Conservation (phyloP, 1,140 invertebrate genomes). For the Heliconius congener region DNA sequence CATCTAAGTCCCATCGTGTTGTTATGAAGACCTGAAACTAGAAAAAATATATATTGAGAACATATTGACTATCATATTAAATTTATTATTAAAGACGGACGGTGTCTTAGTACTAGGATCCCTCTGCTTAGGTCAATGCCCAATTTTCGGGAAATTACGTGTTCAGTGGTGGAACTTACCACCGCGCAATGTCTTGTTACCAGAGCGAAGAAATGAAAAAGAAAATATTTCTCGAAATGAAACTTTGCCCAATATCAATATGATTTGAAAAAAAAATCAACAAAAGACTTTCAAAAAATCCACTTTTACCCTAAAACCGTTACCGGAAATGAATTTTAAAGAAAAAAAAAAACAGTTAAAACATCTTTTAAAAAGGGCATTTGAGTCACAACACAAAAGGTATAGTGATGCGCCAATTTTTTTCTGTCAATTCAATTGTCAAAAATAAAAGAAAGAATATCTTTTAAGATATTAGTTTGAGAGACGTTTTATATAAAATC, state of each 20-base stretch:
- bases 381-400: neutral
- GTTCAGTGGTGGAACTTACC: neutral
- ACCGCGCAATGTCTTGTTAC: neutral
- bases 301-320: constrained; percentile 1
- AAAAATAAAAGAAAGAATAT: neutral
- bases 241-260: neutral
- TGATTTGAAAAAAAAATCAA: neutral
- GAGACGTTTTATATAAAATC: too few species aligned
- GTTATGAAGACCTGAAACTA: neutral
- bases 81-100: too few species aligned
- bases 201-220: neutral
- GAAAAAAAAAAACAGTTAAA: neutral
- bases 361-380: neutral
- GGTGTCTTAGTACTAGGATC: too few species aligned
- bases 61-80: too few species aligned
- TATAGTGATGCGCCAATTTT: neutral
- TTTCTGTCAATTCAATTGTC: neutral
- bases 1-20: neutral
- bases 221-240: neutral
- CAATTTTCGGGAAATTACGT: too few species aligned
- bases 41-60: neutral
- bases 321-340: neutral
- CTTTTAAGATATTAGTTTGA: neutral
- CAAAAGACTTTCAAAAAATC: neutral
- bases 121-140: too few species aligned